Conservation (phyloP, 1,140 invertebrate genomes). For the Sycophaga agraensis region DNA sequence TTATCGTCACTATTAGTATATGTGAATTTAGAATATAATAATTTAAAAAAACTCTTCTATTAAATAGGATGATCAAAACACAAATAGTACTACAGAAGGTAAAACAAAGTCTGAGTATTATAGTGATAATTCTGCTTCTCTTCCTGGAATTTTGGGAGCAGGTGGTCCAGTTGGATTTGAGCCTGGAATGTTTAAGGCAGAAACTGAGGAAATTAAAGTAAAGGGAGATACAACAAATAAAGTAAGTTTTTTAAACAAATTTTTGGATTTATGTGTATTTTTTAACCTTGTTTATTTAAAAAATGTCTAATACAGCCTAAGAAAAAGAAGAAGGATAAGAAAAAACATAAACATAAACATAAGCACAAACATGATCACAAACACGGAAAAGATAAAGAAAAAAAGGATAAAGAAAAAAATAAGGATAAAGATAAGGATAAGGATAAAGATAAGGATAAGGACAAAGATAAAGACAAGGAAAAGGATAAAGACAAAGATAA, state of each 20-base stretch:
- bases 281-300: conserved; percentile 30
- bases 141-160: conserved; percentile 69
- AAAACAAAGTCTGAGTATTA: conserved; percentile 71
- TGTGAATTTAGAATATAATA: neutral
- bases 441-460: conserved; percentile 57
- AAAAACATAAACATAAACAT: conserved; percentile 76
- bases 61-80: conserved; percentile 36
- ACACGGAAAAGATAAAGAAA: conserved; percentile 62
- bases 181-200: conserved; percentile 75
- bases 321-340: conserved; percentile 81
- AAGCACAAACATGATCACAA: conserved; percentile 69
- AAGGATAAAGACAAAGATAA: conserved; percentile 52
- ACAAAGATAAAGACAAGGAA: conserved; percentile 58
- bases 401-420: conserved; percentile 61
- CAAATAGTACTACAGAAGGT: conserved; percentile 38
- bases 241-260: conserved; percentile 43
- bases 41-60: neutral
- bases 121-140: conserved; percentile 74
- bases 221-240: conserved; percentile 61
- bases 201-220: conserved; percentile 52
- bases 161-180: conserved; percentile 74
- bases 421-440: conserved; percentile 65
- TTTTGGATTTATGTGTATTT: conserved; percentile 9
- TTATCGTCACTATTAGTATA: too few relatives aligned
- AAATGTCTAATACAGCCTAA: conserved; percentile 61